A percentile compares a stretch with the other conserved stretches of the same genome.
Conservation (phyloP, 2,113 vertebrate species). For the Proterorhinus semilunaris region DNA sequence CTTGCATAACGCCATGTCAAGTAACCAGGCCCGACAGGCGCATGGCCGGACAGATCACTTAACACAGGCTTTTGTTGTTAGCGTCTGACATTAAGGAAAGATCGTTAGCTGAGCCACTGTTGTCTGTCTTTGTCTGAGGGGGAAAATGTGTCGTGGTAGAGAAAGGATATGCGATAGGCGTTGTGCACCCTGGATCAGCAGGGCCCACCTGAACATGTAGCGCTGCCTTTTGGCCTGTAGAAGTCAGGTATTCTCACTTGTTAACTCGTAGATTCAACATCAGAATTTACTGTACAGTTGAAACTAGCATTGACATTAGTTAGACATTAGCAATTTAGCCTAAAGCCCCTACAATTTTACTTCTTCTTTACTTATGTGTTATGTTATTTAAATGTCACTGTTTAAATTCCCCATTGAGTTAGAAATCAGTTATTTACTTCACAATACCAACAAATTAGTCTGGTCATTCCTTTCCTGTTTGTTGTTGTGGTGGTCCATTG, state of each 20-base stretch:
- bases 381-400: too few relatives aligned
- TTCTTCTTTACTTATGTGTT: too few relatives aligned
- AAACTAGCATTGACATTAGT: neutral
- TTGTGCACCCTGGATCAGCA: conserved; percentile 3
- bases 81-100: conserved; percentile 38
- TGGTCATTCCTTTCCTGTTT: conserved; percentile 2
- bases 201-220: neutral
- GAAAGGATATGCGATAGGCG: conserved; percentile 28
- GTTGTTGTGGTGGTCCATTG: conserved; percentile 32
- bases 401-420: neutral
- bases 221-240: neutral
- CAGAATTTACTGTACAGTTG: neutral
- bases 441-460: neutral
- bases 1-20: conserved; percentile 66
- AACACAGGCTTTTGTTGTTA: conserved; percentile 60
- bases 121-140: conserved; percentile 16
- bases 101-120: conserved; percentile 19
- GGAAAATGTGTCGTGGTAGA: conserved; percentile 30
- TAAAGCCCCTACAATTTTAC: too few relatives aligned
- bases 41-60: conserved; percentile 50
- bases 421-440: neutral
- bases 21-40: conserved; percentile 51
- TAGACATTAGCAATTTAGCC: neutral
- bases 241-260: neutral
- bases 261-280: neutral